Evolutionary conservation across 2,888 invertebrate genomes (phyloP).

Genomic region (Eumerus sabulonum): DNA sequence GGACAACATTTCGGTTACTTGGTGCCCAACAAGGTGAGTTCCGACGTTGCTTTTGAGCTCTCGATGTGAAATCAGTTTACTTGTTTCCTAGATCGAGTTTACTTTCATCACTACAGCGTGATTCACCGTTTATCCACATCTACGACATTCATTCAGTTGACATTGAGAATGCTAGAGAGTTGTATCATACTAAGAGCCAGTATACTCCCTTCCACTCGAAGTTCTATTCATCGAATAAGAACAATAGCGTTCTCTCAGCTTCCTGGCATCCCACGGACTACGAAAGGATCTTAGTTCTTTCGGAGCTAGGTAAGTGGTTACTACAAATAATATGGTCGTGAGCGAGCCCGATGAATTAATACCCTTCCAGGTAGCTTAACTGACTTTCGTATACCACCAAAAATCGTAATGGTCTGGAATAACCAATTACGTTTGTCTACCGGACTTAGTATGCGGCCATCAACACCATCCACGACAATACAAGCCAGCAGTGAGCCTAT

Average conservation of each 20-base stretch:
- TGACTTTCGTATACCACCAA: constrained; percentile 76
- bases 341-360: not conserved
- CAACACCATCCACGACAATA: constrained; percentile 26
- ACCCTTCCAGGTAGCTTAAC: constrained; percentile 71
- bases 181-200: constrained; percentile 86
- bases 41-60: not conserved
- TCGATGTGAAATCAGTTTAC: too few relatives aligned
- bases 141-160: constrained; percentile 91
- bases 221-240: constrained; percentile 73
- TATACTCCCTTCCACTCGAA: constrained; percentile 78
- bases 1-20: constrained; percentile 86
- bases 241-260: constrained; percentile 83
- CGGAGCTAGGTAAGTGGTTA: constrained; percentile 72
- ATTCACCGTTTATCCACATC: constrained; percentile 87
- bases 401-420: constrained; percentile 75
- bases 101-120: constrained; percentile 89
- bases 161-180: constrained; percentile 86
- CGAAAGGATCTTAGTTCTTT: constrained; percentile 76
- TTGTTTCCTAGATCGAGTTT: constrained; percentile 82
- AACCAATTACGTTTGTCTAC: constrained; percentile 74
- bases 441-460: constrained; percentile 46
- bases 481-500: constrained; percentile 38
- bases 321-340: not conserved
- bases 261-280: constrained; percentile 92
- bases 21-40: constrained; percentile 90